Evolutionary conservation across 64 coral and sea anemone species (phyloP), one percentile per base, ranked within the genome.

Genomic region (Montipora capricornis): DNA sequence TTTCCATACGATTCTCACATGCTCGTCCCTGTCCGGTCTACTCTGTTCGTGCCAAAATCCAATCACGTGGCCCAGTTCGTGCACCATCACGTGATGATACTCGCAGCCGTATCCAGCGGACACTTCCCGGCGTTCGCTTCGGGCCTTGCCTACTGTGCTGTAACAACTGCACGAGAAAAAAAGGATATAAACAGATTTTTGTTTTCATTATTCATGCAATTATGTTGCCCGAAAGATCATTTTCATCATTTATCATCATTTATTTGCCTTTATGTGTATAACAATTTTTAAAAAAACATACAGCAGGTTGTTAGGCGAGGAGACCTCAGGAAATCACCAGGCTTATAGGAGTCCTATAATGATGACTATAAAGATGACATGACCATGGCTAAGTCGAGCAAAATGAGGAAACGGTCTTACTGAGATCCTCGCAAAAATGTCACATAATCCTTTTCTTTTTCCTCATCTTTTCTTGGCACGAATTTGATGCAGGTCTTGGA

Each of bases 41-140:
- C 95, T 96, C 50, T 96, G 95, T 16, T 96, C 95, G 69, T 96
- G 95, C 95, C 95, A 96, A 80, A 94, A 96, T 14, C 95, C 95
- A 80, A 96, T 93, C 87, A 93, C 91, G 87, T 96, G 95, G 75
- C 95, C 95, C 19, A 96, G 46, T 53, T 96, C 95, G 64, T 96
- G 95, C 9, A 93, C 45, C 95, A 96, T 93, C 78, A 96, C 87
- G 75, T 96, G 85, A 93, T 96, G 95, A 68, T 74, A 96, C 75
- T 96, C 95, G 52, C 95, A 96, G 2, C 95, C 91, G 16, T 85
- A 22, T 76, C 80, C 95, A 67, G 90, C 74, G 15, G 95, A 96
- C 13, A 96, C 74, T 66, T 92, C 61, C 29, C 79, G 76, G 74
- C 77, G 82, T 4, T 74, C 87, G 62, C 70, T 8, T 1, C 51